Evolutionary conservation across 2,888 invertebrate species (phyloP).

Genomic region (Polylopha cassiicola): DNA sequence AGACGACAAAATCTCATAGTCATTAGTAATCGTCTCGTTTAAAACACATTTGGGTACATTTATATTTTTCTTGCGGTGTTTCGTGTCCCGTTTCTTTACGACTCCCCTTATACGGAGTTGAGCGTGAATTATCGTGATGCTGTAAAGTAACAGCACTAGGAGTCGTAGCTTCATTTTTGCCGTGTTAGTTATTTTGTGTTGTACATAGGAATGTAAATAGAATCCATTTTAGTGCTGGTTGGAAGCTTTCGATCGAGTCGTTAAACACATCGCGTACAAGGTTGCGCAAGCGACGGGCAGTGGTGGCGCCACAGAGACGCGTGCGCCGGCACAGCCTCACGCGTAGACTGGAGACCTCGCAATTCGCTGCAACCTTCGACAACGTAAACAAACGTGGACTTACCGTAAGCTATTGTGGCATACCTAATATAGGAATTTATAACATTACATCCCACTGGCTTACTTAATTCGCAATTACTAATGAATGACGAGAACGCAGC

Average conservation of each 20-base stretch:
- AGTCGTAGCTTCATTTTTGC: slow-evolving; percentile 63
- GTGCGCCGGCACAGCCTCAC: slow-evolving; percentile 72
- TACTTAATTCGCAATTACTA: slow-evolving; percentile 8
- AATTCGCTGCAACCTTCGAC: slow-evolving; percentile 73
- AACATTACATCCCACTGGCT: slow-evolving; percentile 2
- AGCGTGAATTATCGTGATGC: slow-evolving; percentile 54
- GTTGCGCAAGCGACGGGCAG: slow-evolving; percentile 62
- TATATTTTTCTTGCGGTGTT: slow-evolving; percentile 65
- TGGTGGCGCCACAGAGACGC: slow-evolving; percentile 74
- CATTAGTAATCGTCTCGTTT: slow-evolving; percentile 75
- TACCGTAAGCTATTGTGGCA: slow-evolving; percentile 47
- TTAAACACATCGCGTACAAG: slow-evolving; percentile 51
- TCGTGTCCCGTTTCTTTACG: slow-evolving; percentile 61
- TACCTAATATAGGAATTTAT: slow-evolving; percentile 25
- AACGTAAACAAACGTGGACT: slow-evolving; percentile 70
- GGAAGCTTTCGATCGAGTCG: slow-evolving; percentile 53
- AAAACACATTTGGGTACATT: slow-evolving; percentile 69
- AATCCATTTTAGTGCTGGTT: slow-evolving; percentile 50
- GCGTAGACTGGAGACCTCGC: slow-evolving; percentile 73
- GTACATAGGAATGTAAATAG: slow-evolving; percentile 40
- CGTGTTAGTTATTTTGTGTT: slow-evolving; percentile 36
- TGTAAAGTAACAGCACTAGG: slow-evolving; percentile 59
- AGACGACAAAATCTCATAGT: slow-evolving; percentile 74
- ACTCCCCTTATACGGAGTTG: slow-evolving; percentile 56
- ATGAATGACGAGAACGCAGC: slow-evolving; percentile 14